Evolutionary conservation across 2,113 vertebrate genomes (phyloP), one percentile per base, ranked within the genome.

Genomic region (Cariama cristata): DNA sequence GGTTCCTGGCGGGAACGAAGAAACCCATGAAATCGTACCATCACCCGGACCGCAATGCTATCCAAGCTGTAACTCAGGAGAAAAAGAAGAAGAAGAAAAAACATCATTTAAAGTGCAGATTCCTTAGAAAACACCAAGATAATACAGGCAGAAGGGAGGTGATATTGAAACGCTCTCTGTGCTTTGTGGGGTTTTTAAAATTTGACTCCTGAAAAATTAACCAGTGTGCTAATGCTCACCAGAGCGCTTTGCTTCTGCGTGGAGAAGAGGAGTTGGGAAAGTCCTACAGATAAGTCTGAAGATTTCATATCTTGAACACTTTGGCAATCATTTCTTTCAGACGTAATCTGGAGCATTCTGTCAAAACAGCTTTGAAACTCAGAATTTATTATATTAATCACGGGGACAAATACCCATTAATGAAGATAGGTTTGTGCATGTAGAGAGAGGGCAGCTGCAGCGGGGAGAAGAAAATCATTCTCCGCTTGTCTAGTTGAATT

Each of bases 141-240:
- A 11, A 14, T 6, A 14, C 5, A 11, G 22, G 16, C 17, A 14
- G 40, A 59, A 47, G 11, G 17, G 50, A 74, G n/a, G 38, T 5
- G 27, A 28, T 26, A 15, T 26, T 3, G 22, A 75, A 53, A 12
- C 1, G 0, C 8, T 50, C 28, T 18, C 5, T 8, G 22, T 21
- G 24, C 9, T 47, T 74, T n/a, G 27, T 8, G n/a, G 15, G 21
- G 8, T 14, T 58, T 77, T 45, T 8, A 38, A 52, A 71, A 52
- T 42, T 7, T 23, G 40, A 28, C 45, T 45, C 21, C 38, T 26
- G 18, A 27, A 45, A 85, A 62, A 35, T 24, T 10, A 35, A 21
- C 11, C 14, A 16, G 11, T 15, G 3, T 2, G 8, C 11, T n/a
- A 30, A 52, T 7, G 11, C 15, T 28, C 24, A 49, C 11, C 16